A percentile compares a stretch with the other conserved stretches of the same genome.
Conservation (phyloP, 2,797 vertebrate species). For the Psittacula derbiana region DNA sequence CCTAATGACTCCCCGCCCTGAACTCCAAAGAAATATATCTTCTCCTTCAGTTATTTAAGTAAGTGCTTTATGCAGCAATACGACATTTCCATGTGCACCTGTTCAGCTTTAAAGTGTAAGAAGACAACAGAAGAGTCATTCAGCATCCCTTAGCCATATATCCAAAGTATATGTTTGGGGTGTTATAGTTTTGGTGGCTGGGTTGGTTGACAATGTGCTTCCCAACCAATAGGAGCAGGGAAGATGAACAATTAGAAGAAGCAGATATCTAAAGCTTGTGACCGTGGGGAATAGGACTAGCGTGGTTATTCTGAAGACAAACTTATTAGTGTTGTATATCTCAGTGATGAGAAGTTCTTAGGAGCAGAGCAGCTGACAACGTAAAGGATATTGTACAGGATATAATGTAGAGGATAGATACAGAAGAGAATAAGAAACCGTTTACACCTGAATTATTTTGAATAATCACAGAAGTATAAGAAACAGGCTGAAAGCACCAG, state of each 20-base stretch:
- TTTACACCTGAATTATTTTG: background rate
- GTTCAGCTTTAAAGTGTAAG: background rate
- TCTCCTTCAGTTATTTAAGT: background rate
- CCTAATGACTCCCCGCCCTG: background rate
- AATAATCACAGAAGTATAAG: background rate
- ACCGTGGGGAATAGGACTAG: rapidly evolving
- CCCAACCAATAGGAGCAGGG: background rate
- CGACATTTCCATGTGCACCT: background rate
- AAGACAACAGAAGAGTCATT: background rate
- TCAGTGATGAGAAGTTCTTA: background rate
- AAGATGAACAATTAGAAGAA: background rate
- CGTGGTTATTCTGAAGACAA: background rate
- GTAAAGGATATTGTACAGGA: background rate
- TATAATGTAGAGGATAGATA: background rate
- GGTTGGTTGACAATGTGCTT: background rate
- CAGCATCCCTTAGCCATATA: background rate
- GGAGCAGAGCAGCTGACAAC: background rate
- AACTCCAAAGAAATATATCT: background rate
- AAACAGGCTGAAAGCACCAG: background rate
- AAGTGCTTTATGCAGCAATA: background rate
- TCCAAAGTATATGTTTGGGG: background rate
- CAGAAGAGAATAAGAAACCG: background rate
- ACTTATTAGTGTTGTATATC: background rate
- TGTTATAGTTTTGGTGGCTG: background rate
- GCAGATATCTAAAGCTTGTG: background rate